Conservation (phyloP, 2,888 invertebrate genomes). For the Acanthosepion lycidas region DNA sequence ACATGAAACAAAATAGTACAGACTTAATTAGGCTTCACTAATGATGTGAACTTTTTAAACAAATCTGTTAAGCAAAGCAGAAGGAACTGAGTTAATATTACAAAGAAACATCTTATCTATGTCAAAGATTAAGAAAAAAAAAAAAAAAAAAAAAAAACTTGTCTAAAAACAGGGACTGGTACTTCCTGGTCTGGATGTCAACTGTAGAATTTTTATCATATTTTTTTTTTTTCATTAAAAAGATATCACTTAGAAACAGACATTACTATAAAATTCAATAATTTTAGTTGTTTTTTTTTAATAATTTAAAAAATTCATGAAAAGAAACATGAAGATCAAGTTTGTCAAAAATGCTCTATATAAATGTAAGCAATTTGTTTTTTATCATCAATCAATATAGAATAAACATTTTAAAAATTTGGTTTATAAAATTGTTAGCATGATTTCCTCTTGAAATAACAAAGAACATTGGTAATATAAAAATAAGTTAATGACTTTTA, state of each 20-base stretch:
- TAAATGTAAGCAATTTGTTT: no score
- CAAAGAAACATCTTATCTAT: background rate
- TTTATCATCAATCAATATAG: no score
- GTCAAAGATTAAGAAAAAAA: background rate
- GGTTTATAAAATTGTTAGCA: no score
- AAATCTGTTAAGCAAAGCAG: background rate
- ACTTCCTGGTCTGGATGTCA: background rate
- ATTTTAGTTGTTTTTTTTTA: no score
- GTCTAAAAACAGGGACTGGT: background rate
- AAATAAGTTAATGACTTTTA: no score
- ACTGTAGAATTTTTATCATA: background rate
- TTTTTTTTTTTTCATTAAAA: background rate
- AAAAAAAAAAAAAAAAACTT: background rate
- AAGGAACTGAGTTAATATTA: constrained; percentile 25
- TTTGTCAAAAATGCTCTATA: no score
- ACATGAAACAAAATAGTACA: background rate
- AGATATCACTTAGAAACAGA: background rate
- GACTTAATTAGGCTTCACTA: background rate
- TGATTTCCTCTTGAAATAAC: no score
- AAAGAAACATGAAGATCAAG: no score
- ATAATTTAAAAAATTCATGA: no score
- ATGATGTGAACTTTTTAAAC: background rate
- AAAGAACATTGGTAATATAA: no score
- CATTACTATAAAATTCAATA: background rate
- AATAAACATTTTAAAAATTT: no score